Conservation (phyloP, 1,140 invertebrate species). For the Muscidifurax raptorellus region DNA sequence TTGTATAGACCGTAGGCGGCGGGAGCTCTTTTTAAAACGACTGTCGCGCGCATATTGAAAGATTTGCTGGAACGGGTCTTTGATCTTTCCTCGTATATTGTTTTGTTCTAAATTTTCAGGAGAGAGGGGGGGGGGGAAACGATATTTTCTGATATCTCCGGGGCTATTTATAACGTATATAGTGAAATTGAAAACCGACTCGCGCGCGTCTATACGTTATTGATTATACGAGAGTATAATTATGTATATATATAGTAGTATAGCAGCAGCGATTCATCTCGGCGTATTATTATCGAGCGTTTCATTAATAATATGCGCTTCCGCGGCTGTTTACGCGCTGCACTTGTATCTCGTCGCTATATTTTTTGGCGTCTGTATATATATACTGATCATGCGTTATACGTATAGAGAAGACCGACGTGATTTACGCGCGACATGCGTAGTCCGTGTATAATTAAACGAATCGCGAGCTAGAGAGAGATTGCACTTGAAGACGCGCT, state of each 20-base stretch:
- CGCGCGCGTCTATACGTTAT: neutral
- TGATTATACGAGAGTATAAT: neutral
- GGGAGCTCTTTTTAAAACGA: neutral
- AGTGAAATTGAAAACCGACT: too few relatives aligned
- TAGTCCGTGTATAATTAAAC: neutral
- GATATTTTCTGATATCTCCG: neutral
- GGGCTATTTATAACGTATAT: neutral
- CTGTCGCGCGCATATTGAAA: too few relatives aligned
- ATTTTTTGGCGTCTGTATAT: neutral
- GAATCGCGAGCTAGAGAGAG: neutral
- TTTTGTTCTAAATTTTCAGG: neutral
- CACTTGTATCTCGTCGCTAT: neutral
- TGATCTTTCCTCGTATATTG: neutral
- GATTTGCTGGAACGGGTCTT: neutral
- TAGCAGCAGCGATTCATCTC: too few relatives aligned
- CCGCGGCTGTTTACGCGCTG: too few relatives aligned
- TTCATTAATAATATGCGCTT: neutral
- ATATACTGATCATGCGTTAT: too few relatives aligned
- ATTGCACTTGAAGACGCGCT: too few relatives aligned
- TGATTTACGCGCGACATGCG: neutral
- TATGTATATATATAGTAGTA: too few relatives aligned
- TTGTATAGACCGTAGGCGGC: too few relatives aligned
- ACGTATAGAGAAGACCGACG: too few relatives aligned
- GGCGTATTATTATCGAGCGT: neutral
- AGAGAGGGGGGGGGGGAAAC: too few relatives aligned